These are phyloP conservation scores for Cercopithecus mona DNA, from an alignment of 2,113 vertebrate species.

Conservation along the genomic window DNA sequence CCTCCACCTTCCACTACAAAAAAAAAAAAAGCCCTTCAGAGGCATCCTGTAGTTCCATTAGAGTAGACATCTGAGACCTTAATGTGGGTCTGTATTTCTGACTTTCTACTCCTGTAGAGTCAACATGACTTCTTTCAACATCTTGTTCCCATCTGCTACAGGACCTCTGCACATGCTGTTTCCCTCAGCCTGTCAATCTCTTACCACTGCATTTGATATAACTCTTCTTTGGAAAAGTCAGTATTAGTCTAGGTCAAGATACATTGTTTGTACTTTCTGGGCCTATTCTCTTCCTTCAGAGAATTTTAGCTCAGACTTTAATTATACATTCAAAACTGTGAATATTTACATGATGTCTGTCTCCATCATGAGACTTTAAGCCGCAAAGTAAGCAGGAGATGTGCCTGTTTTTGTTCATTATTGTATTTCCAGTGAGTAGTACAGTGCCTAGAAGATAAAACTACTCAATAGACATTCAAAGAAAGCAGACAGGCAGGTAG, in stretches of 20 bases:
- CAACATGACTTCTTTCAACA: background rate
- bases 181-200: background rate
- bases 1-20: background rate
- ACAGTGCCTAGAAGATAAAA: background rate
- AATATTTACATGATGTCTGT: background rate
- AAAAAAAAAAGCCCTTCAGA: background rate
- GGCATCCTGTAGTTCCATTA: background rate
- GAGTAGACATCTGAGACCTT: background rate
- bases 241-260: background rate
- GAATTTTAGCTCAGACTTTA: background rate
- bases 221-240: background rate
- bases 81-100: background rate
- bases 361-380: background rate
- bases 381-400: background rate
- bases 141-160: background rate
- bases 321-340: background rate
- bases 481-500: background rate
- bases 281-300: background rate
- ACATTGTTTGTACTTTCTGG: background rate
- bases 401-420: background rate
- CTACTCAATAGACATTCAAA: background rate
- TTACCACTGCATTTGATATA: background rate
- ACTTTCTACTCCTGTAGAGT: background rate
- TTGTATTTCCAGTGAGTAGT: background rate
- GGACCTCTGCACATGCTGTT: background rate